Conservation (phyloP, 53 echinoderm and acorn worm species). For the Echinarachnius parma region DNA sequence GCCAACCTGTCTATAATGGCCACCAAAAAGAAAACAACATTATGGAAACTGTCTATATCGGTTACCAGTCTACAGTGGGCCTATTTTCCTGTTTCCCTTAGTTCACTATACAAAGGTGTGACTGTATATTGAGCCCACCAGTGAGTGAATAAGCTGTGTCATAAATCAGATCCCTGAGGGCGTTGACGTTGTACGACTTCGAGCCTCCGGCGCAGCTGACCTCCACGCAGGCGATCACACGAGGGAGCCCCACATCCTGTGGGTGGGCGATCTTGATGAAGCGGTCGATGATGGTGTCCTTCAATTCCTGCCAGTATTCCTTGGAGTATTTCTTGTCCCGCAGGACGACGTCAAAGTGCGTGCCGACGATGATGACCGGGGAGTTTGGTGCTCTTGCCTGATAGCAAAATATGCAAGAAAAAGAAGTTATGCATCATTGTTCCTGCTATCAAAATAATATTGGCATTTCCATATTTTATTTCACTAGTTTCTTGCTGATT, state of each 20-base stretch:
- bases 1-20: too few species aligned
- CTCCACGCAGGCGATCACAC: constrained; percentile 75
- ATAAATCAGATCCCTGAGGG: constrained; percentile 77
- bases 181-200: constrained; percentile 58
- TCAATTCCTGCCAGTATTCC: constrained; percentile 87
- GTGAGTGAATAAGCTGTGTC: constrained; percentile 81
- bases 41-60: too few species aligned
- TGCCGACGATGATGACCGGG: constrained; percentile 89
- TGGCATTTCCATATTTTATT: too few species aligned
- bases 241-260: constrained; percentile 79
- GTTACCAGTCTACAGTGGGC: too few species aligned
- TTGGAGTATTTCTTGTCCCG: constrained; percentile 69
- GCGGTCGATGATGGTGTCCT: constrained; percentile 69
- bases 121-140: constrained; percentile 50
- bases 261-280: constrained; percentile 88
- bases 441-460: too few species aligned
- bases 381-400: constrained; percentile 98
- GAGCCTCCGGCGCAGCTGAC: constrained; percentile 67
- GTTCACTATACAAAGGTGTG: too few species aligned
- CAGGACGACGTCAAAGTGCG: constrained; percentile 75
- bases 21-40: too few species aligned
- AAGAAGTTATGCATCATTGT: neutral
- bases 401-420: too few species aligned
- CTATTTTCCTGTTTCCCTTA: too few species aligned
- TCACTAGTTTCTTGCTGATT: too few species aligned